These are phyloP conservation scores for Cheilosia scutellata DNA, from an alignment of 2,888 invertebrate species.

Conservation along the genomic window DNA sequence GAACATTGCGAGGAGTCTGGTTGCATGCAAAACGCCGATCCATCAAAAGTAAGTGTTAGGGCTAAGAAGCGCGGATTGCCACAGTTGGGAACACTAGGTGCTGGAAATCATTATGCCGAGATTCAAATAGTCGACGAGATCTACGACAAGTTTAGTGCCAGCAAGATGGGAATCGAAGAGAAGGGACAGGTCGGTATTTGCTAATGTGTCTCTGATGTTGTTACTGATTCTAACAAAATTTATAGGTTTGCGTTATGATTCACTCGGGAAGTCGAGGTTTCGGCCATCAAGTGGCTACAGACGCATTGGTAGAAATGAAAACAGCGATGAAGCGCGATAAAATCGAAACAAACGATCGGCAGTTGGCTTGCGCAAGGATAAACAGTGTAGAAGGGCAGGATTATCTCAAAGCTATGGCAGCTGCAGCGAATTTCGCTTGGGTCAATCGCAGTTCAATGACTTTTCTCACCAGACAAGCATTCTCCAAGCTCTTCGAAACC, in stretches of 20 bases:
- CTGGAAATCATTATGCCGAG: conserved; percentile 99
- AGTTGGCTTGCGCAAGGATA: conserved; percentile 98
- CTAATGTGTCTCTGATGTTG: background rate
- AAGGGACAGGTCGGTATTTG: conserved; percentile 88
- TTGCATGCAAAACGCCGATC: conserved; percentile 99
- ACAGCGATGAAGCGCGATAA: conserved; percentile 99
- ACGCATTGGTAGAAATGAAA: conserved; percentile 99
- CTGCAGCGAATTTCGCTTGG: conserved; percentile 99
- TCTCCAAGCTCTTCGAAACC: conserved; percentile 97
- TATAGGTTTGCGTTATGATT: conserved; percentile 95
- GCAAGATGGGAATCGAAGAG: conserved; percentile 99
- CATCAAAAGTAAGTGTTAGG: conserved; percentile 96
- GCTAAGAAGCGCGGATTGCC: conserved; percentile 99
- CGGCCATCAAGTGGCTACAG: conserved; percentile 97
- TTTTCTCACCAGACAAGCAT: conserved; percentile 96
- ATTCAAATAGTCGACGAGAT: conserved; percentile 99
- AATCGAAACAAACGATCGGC: conserved; percentile 98
- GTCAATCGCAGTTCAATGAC: conserved; percentile 99
- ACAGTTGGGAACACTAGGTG: conserved; percentile 98
- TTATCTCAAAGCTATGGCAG: conserved; percentile 99
- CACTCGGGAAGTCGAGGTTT: conserved; percentile 99
- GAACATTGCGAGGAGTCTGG: conserved; percentile 99
- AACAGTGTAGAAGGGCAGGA: conserved; percentile 97
- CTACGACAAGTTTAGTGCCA: conserved; percentile 97
- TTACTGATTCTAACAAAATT: background rate